Percentiles rank a stretch among this genome's conserved stretches.
phyloP scores from a whole-genome alignment of 2,113 vertebrate species.

The Camelus dromedarius region DNA sequence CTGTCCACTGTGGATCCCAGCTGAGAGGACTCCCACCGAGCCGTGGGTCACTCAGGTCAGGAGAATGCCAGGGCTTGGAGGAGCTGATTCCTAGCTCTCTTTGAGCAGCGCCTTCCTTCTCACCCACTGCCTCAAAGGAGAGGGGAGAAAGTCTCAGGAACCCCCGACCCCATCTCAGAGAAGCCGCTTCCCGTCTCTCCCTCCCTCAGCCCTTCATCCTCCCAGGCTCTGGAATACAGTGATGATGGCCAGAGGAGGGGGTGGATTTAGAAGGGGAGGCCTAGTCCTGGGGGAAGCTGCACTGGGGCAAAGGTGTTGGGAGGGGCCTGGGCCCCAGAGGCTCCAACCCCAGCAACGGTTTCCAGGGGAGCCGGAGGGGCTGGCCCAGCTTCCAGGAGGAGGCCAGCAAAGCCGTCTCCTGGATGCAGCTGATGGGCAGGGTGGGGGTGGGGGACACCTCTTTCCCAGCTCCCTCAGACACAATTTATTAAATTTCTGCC shows the following conservation, averaged over 20 bases:
- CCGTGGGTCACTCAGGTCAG: neutral
- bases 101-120: neutral
- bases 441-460: slow-evolving; percentile 47
- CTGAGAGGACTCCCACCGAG: neutral
- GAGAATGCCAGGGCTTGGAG: neutral
- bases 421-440: slow-evolving; percentile 72
- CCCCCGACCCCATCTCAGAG: neutral
- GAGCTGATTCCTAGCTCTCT: neutral
- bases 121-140: neutral
- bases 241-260: neutral
- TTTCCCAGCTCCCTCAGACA: neutral
- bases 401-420: slow-evolving; percentile 55
- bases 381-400: slow-evolving; percentile 72
- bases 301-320: slow-evolving; percentile 51
- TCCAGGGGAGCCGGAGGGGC: slow-evolving; percentile 76
- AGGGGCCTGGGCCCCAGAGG: slow-evolving; percentile 39
- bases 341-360: slow-evolving; percentile 78
- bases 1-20: neutral
- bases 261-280: neutral
- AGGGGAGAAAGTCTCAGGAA: neutral
- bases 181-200: neutral
- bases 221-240: neutral
- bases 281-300: neutral
- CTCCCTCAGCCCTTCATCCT: neutral
- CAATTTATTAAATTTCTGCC: slow-evolving; percentile 14